phyloP scores from a whole-genome alignment of 2,797 vertebrate species.

The Sarcoramphus papa region DNA sequence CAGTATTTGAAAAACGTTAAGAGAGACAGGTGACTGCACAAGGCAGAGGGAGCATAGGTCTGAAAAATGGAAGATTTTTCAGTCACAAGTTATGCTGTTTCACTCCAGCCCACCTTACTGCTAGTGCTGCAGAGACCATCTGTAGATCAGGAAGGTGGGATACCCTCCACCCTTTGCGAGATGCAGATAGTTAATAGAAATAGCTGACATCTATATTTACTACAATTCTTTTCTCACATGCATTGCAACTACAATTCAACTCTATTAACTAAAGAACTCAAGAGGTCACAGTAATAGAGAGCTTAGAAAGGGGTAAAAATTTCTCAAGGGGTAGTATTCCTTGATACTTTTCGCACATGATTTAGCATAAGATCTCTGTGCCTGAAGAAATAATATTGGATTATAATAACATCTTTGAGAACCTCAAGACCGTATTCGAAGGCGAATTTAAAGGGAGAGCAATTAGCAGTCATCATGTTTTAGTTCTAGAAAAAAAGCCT shows the following conservation, averaged over 20 bases:
- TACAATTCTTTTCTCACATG: not conserved
- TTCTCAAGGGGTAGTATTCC: not conserved
- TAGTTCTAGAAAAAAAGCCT: not conserved
- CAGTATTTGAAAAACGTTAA: not conserved
- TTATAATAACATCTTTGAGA: conserved; percentile 13
- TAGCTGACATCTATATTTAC: not conserved
- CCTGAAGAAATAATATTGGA: conserved; percentile 12
- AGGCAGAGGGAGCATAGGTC: not conserved
- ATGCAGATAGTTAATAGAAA: conserved; percentile 10
- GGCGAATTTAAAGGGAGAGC: not conserved
- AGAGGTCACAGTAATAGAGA: conserved; percentile 16
- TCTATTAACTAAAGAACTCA: conserved; percentile 28
- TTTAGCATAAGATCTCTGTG: conserved; percentile 3
- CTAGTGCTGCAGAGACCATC: not conserved
- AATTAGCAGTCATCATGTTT: not conserved
- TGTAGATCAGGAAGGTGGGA: not conserved
- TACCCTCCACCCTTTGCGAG: not conserved
- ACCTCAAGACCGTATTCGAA: conserved; percentile 26
- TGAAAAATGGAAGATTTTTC: not conserved
- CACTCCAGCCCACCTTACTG: not conserved
- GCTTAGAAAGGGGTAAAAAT: conserved; percentile 8
- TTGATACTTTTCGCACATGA: conserved; percentile 37
- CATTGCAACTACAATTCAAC: not conserved
- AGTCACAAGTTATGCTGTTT: not conserved
- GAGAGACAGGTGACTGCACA: not conserved